These are phyloP conservation scores for Phyllotis vaccarum DNA, from an alignment of 2,797 vertebrate species.

Conservation along the genomic window DNA sequence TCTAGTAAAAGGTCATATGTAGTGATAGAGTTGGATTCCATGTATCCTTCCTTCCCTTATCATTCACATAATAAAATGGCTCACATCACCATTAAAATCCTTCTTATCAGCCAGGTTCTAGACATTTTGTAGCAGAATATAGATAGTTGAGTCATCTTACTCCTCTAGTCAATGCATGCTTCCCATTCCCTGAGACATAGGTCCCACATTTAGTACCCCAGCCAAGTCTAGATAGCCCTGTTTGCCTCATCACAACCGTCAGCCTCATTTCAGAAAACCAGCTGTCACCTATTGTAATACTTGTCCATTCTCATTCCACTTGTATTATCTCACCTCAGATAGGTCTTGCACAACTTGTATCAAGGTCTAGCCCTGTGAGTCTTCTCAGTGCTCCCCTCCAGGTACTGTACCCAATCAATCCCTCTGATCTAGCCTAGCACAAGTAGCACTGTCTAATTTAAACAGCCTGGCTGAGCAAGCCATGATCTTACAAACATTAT, in stretches of 20 bases:
- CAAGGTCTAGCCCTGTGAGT: not conserved
- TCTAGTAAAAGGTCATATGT: not conserved
- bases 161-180: not conserved
- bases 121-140: not conserved
- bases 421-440: not conserved
- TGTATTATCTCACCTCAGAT: too few relatives aligned
- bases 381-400: not conserved
- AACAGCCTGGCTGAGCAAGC: not conserved
- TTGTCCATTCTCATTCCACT: not conserved
- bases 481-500: not conserved
- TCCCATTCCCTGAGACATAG: not conserved
- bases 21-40: not conserved
- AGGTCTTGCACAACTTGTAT: not conserved
- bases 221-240: not conserved
- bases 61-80: not conserved
- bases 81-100: not conserved
- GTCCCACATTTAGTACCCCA: not conserved
- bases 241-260: not conserved
- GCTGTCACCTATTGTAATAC: not conserved
- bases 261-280: not conserved
- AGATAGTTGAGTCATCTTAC: not conserved
- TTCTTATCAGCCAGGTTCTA: not conserved
- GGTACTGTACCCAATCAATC: not conserved
- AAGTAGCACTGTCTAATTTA: not conserved
- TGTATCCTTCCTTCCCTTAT: not conserved